Evolutionary conservation across 2,113 vertebrate genomes (phyloP).

Genomic region (Pygathrix nemaeus): DNA sequence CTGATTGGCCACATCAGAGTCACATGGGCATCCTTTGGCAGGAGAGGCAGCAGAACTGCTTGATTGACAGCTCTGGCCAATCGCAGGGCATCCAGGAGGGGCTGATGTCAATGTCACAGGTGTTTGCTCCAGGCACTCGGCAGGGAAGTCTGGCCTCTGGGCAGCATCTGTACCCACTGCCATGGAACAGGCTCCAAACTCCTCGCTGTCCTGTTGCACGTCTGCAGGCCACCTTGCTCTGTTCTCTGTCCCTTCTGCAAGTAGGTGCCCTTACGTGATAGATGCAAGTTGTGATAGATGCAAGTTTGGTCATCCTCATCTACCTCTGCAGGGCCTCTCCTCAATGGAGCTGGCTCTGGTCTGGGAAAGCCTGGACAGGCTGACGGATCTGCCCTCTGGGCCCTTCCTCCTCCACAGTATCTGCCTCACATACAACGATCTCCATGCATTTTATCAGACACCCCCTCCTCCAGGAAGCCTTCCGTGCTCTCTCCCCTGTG

Average conservation of each 20-base stretch:
- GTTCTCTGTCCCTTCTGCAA: background rate
- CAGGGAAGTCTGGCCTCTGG: background rate
- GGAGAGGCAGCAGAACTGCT: background rate
- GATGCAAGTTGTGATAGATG: background rate
- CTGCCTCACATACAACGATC: background rate
- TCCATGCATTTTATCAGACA: background rate
- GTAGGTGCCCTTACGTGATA: background rate
- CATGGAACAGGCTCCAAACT: too few species aligned
- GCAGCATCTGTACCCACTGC: background rate
- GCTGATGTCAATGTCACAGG: background rate
- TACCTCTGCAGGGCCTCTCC: background rate
- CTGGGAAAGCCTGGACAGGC: background rate
- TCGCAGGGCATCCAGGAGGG: background rate
- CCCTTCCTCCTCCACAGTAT: background rate
- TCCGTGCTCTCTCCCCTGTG: background rate
- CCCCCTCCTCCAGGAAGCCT: background rate
- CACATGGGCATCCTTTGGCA: background rate
- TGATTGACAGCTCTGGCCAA: background rate
- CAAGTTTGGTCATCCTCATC: background rate
- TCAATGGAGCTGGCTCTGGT: background rate
- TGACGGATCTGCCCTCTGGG: background rate
- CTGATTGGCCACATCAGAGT: background rate
- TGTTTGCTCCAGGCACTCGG: background rate
- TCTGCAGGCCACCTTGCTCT: background rate
- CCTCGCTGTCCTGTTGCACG: rapidly evolving